Percentiles rank a stretch among this genome's conserved stretches.
Evolutionary conservation across 2,797 vertebrate species (phyloP).

Genomic region (Betta splendens): DNA sequence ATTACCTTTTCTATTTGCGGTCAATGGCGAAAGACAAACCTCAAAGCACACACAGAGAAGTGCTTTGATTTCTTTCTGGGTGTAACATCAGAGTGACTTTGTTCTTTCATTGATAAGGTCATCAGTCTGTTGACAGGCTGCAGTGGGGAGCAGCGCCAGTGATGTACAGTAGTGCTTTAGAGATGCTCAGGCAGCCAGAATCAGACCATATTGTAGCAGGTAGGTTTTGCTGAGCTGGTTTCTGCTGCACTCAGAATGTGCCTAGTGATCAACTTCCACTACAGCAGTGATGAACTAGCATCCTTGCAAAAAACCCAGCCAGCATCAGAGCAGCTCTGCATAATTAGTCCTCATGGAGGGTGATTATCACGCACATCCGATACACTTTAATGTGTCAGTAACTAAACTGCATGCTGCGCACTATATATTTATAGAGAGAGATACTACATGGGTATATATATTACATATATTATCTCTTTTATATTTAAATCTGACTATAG

Average conservation of each 20-base stretch:
- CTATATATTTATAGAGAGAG: conserved; percentile 1
- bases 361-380: conserved; percentile 62
- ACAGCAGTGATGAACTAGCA: conserved; percentile 67
- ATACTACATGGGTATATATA: no score
- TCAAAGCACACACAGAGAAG: conserved; percentile 9
- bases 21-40: conserved; percentile 23
- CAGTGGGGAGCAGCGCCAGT: conserved; percentile 53
- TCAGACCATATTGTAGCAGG: conserved; percentile 70
- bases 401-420: conserved; percentile 14
- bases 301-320: conserved; percentile 24
- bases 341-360: conserved; percentile 58
- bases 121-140: conserved; percentile 65
- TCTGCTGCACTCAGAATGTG: conserved; percentile 77
- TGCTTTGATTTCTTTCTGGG: conserved; percentile 37
- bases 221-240: conserved; percentile 79
- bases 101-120: conserved; percentile 80
- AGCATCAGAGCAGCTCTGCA: conserved; percentile 54
- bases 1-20: conserved; percentile 11
- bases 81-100: conserved; percentile 69
- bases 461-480: no score
- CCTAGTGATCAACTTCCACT: conserved; percentile 80
- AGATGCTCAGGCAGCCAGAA: conserved; percentile 66
- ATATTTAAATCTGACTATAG: no score
- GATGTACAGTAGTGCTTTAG: conserved; percentile 57
- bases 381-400: conserved; percentile 31